Evolutionary conservation across 2,888 invertebrate species (phyloP).

Genomic region (Eupithecia pulchellata): DNA sequence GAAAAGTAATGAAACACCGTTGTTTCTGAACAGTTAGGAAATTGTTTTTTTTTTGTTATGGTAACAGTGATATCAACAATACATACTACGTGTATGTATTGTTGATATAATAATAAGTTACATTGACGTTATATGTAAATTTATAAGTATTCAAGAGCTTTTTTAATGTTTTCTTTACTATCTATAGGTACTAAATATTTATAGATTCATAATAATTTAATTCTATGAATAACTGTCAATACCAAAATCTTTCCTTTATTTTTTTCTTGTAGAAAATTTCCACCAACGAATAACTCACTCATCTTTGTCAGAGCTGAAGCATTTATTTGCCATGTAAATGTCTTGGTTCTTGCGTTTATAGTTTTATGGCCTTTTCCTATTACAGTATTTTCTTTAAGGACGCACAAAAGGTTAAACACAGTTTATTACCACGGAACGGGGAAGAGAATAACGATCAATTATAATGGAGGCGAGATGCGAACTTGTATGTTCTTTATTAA

Average conservation of each 20-base stretch:
- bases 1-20: not conserved
- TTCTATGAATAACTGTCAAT: not conserved
- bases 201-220: not conserved
- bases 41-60: not conserved
- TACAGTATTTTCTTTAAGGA: conserved; percentile 42
- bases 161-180: no score
- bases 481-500: not conserved
- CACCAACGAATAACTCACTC: not conserved
- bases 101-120: no score
- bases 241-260: not conserved
- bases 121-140: not conserved
- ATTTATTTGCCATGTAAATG: conserved; percentile 64
- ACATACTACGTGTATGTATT: no score
- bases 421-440: conserved; percentile 40
- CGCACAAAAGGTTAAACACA: conserved; percentile 33
- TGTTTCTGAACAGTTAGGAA: not conserved
- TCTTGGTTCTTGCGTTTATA: conserved; percentile 50
- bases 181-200: not conserved
- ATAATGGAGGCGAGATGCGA: conserved; percentile 25
- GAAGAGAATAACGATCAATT: conserved; percentile 37
- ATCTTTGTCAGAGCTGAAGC: conserved; percentile 10
- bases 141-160: not conserved
- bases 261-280: not conserved
- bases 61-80: not conserved
- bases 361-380: conserved; percentile 39